Conservation (phyloP, 2,797 vertebrate genomes). For the Buphagus erythrorhynchus region DNA sequence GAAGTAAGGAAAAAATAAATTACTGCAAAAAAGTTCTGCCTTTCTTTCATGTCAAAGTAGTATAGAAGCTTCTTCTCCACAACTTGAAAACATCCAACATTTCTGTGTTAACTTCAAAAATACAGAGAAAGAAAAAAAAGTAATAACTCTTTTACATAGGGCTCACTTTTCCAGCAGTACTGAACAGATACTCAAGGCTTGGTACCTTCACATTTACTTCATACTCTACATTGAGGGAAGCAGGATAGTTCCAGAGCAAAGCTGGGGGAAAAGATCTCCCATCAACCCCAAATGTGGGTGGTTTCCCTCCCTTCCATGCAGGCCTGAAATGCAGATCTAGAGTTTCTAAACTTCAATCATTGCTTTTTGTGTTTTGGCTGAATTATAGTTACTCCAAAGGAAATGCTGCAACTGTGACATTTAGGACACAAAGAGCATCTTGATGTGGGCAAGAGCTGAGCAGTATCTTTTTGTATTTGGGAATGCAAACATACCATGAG, state of each 20-base stretch:
- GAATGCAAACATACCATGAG: conserved; percentile 68
- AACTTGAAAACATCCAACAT: accelerated
- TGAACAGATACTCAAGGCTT: not conserved
- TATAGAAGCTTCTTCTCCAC: not conserved
- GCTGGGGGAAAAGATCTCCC: not conserved
- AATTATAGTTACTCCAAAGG: not conserved
- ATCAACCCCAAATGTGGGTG: not conserved
- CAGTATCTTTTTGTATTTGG: not conserved
- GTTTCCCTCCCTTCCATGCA: not conserved
- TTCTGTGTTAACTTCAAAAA: not conserved
- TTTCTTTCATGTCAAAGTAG: not conserved
- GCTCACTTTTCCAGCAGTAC: not conserved
- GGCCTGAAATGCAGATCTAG: not conserved
- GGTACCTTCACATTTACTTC: not conserved
- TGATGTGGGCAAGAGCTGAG: not conserved
- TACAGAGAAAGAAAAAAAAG: not conserved
- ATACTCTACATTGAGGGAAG: not conserved
- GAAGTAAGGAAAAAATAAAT: not conserved
- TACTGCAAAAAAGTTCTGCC: not conserved
- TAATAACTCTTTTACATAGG: not conserved
- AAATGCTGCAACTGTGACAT: not conserved
- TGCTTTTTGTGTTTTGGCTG: not conserved
- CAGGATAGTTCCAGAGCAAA: not conserved
- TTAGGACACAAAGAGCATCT: not conserved
- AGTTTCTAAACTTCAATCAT: not conserved